Evolutionary conservation across 1,140 invertebrate genomes (phyloP), one percentile per base, ranked within the genome.

Genomic region (Trachelipus rathkii): DNA sequence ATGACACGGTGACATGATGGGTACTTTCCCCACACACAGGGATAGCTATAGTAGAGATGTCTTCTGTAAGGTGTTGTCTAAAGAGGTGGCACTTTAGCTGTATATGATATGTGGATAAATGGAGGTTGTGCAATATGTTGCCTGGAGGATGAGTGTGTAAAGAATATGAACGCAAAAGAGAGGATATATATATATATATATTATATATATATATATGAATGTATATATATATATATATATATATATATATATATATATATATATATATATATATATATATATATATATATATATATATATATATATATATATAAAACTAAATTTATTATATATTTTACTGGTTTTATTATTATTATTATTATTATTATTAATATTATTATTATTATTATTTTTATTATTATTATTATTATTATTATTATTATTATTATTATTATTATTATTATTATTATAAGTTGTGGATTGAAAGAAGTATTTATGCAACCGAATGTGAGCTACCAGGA

Each of bases 381-480:
- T 71, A 15, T 71, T n/a, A 5, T 71, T 71, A 43, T 10, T n/a
- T 1, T 13, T 33, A 71, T 71, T 33, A 71, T 71, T 71, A 15
- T 71, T n/a, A 5, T 71, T 71, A 43, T 13, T 33, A 71, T 71
- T 33, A 71, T 71, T 71, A 15, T 71, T n/a, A 5, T 71, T 71
- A 43, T 13, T 33, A 71, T 71, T 33, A 71, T 71, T 71, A 15
- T 71, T n/a, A 5, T 71, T 71, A 43, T n/a, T n/a, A 70, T 69
- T 33, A 33, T 53, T 82, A 84, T 8, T 84, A 91, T 89, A 95
- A 92, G 44, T 85, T 98, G 74, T 99, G 96, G 96, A 92, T 98
- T 76, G 96, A 98, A 85, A 88, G 95, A n/a, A 97, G 94, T 23
- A 92, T 90, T 11, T 83, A 98, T 75, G 91, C 90, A 23, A 96